phyloP scores from a whole-genome alignment of 2,888 invertebrate genomes.

The Tethea ocularis region DNA sequence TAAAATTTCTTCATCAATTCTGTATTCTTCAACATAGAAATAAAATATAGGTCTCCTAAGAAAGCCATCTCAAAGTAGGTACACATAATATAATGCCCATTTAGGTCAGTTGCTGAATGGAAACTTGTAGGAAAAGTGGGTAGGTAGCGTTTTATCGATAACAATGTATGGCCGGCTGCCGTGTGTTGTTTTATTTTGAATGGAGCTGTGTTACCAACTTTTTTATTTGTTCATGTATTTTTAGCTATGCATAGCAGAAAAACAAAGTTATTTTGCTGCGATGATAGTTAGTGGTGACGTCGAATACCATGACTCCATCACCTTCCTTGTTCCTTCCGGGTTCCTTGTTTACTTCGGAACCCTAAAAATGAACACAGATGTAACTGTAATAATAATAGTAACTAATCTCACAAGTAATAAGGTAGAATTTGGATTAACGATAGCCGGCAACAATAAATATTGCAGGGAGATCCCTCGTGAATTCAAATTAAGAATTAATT shows the following conservation, averaged over 20 bases:
- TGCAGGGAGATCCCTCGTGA: not conserved
- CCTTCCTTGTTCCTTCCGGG: too few relatives aligned
- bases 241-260: not conserved
- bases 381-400: not conserved
- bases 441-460: not conserved
- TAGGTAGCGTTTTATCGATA: not conserved
- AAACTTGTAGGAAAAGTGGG: not conserved
- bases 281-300: too few relatives aligned
- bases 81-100: not conserved
- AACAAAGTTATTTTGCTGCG: not conserved
- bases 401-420: not conserved
- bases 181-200: not conserved
- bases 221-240: not conserved
- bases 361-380: too few relatives aligned
- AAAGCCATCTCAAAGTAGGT: not conserved
- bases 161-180: not conserved
- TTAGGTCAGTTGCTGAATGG: not conserved
- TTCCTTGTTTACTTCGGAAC: too few relatives aligned
- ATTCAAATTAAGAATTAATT: constrained; percentile 3
- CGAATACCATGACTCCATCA: too few relatives aligned
- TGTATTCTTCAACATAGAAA: too few relatives aligned
- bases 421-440: not conserved
- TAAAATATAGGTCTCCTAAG: not conserved
- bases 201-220: not conserved
- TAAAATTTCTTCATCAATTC: too few relatives aligned